These are phyloP conservation scores for Silurus aristotelis DNA, from an alignment of 2,797 vertebrate genomes.

Conservation along the genomic window DNA sequence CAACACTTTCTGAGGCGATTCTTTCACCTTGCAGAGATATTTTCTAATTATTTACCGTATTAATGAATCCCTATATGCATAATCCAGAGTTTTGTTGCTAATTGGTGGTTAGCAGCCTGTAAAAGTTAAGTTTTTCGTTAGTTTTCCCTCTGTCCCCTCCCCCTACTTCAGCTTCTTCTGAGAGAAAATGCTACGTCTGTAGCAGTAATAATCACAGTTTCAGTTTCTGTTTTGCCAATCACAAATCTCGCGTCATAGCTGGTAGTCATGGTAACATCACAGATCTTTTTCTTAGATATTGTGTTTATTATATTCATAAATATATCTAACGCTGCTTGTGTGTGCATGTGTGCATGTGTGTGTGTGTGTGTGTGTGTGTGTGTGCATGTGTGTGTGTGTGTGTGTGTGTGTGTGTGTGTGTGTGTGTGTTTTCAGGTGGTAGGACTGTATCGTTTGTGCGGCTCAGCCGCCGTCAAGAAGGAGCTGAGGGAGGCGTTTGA, in stretches of 20 bases:
- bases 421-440: slow-evolving; percentile 81
- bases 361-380: slow-evolving; percentile 27
- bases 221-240: neutral
- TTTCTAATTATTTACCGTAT: neutral
- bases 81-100: neutral
- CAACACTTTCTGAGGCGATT: neutral
- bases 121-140: neutral
- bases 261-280: no score
- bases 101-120: neutral
- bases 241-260: no score
- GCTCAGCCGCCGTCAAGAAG: slow-evolving; percentile 96
- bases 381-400: slow-evolving; percentile 45
- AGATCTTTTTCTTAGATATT: neutral
- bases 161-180: neutral
- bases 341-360: neutral
- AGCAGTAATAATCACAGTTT: no score
- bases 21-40: neutral
- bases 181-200: neutral
- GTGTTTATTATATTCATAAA: neutral
- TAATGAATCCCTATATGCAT: neutral
- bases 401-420: slow-evolving; percentile 32
- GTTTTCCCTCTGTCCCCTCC: neutral
- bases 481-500: slow-evolving; percentile 96
- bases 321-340: neutral
- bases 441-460: slow-evolving; percentile 93